Conservation (phyloP, 1,140 invertebrate genomes). For the Tachypleus tridentatus region DNA sequence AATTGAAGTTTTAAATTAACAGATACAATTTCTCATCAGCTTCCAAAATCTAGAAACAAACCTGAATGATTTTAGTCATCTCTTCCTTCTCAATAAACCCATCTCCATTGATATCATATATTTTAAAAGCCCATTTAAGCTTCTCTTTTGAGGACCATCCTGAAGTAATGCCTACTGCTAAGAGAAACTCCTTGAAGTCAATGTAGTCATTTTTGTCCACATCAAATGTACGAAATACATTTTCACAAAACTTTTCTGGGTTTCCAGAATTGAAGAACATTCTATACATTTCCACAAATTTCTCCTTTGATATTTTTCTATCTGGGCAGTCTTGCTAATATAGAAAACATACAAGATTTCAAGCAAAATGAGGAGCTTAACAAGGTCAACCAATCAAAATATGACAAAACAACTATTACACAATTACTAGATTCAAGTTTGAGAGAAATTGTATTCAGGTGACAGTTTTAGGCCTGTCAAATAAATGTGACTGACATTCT, state of each 20-base stretch:
- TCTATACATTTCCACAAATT: slow-evolving; percentile 99
- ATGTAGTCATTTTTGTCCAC: slow-evolving; percentile 98
- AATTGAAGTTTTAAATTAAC: background rate
- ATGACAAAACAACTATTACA: background rate
- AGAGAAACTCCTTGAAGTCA: slow-evolving; percentile 86
- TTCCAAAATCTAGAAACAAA: slow-evolving; percentile 26
- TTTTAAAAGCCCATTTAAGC: slow-evolving; percentile 97
- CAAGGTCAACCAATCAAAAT: background rate
- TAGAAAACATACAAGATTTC: background rate
- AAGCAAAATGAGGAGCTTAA: too few species aligned
- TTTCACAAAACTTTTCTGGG: slow-evolving; percentile 97
- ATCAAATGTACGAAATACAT: slow-evolving; percentile 98
- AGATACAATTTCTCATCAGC: too few species aligned
- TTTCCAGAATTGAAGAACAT: slow-evolving; percentile 98
- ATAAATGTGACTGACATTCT: too few species aligned
- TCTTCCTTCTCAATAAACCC: slow-evolving; percentile 93
- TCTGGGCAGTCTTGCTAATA: slow-evolving; percentile 97
- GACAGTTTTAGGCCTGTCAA: too few species aligned
- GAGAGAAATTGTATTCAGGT: too few species aligned
- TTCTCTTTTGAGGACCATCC: slow-evolving; percentile 84
- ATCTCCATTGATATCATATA: slow-evolving; percentile 99
- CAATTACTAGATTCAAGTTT: too few species aligned
- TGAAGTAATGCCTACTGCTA: slow-evolving; percentile 96
- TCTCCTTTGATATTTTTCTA: slow-evolving; percentile 88
- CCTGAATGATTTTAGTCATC: slow-evolving; percentile 50